Evolutionary conservation across 2,113 vertebrate species (phyloP), one percentile per base, ranked within the genome.

Genomic region (Hymenochirus boettgeri): DNA sequence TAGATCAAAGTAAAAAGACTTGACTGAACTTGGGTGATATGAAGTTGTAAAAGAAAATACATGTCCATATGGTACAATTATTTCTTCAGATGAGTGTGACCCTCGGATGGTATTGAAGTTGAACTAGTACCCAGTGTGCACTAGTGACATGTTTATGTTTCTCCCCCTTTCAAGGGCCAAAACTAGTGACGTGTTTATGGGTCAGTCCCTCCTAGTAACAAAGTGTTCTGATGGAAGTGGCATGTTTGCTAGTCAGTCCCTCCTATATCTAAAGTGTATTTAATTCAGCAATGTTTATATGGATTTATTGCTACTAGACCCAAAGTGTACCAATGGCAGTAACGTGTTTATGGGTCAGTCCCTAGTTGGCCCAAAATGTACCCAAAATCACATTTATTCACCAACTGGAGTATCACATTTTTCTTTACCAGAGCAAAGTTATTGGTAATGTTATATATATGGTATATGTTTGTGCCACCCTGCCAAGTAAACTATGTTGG

Each of bases 21-120:
- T 55, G 4, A 37, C 46, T 12, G 17, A 31, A 19, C 52, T 55
- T n/a, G n/a, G n/a, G n/a, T n/a, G n/a, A n/a, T n/a, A n/a, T n/a
- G n/a, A n/a, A n/a, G n/a, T n/a, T n/a, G n/a, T n/a, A n/a, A n/a
- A n/a, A n/a, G n/a, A n/a, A n/a, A n/a, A n/a, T n/a, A n/a, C n/a
- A n/a, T n/a, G n/a, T n/a, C 6, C 23, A 52, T 2, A 52, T 25
- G 22, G 11, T 23, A 7, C 7, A 17, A 8, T 58, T 66, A 56
- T 59, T 58, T 66, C 15, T 29, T 58, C 64, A 66, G 64, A 66
- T 66, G 64, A 47, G 27, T 42, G 13, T 42, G 6, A 6, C 13
- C 17, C 17, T 42, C 5, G n/a, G 39, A 42, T 35, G 15, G 3
- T 13, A 11, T 9, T 13, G 1, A 1, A 13, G 2, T 35, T 4